Evolutionary conservation across 2,888 invertebrate genomes (phyloP), one percentile per base, ranked within the genome.

Genomic region (Melipona beecheii): DNA sequence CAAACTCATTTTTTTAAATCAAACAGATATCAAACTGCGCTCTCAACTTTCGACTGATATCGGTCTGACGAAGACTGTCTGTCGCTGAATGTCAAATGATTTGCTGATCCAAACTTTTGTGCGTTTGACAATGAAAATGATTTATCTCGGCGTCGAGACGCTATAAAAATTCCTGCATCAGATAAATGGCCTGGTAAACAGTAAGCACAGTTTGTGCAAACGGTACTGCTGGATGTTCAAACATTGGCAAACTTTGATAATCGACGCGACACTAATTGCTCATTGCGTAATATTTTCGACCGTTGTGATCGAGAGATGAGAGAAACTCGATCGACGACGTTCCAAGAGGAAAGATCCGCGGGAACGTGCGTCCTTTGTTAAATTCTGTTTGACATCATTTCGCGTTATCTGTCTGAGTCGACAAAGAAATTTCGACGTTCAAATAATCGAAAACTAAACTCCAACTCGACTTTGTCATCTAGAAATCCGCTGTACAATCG

Each of bases 241-340:
- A 54, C 21, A 13, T 31, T 31, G 58, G 43, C 19, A 36, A 19
- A 43, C 5, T 17, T 13, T 36, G 56, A 24, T 5, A 56, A 71
- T 71, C 56, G 58, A 71, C 24, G 43, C 2, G n/a, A 58, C 58
- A 58, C n/a, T 71, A 71, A 58, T 17, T 58, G 58, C 56, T 58
- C 56, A 43, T 71, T 71, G 56, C n/a, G 56, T 58, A 24, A 56
- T 58, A 58, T 71, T 58, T 56, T 36, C 24, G 19, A 17, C 21
- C 19, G 36, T 43, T 60, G 58, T 21, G 15, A 27, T n/a, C 27
- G 43, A 13, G 5, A 71, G 43, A 56, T 19, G 36, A 58, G 17
- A n/a, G n/a, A 58, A 19, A n/a, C 31, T 31, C 15, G 54, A 49
- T n/a, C 31, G 69, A n/a, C 21, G 21, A 19, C 13, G 54, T 69